Evolutionary conservation across 1,140 invertebrate genomes (phyloP), one percentile per base, ranked within the genome.

Genomic region (Caenorhabditis brenneri): DNA sequence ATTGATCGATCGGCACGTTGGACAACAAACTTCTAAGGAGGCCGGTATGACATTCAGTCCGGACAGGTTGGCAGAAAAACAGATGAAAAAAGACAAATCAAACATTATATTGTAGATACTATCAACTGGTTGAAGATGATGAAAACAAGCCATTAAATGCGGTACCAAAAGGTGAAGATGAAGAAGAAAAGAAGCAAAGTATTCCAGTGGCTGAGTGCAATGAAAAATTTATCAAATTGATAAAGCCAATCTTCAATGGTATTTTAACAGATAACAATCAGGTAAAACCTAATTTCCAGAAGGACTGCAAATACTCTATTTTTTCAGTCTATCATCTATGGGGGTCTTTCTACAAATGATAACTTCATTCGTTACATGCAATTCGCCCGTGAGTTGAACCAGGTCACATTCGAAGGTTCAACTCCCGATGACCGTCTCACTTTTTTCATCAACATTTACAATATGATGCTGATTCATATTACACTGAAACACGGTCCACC

Each of bases 401-500:
- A 65, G 27, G 36, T 65, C 49, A 27, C 29, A 9, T 19, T 69
- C 36, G 81, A 82, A 19, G 36, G 22, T 42, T 74, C 65, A 0
- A 46, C 39, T 24, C 12, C n/a, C 10, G 90, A 91, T 53, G 91
- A 92, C 82, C 91, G 91, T 81, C 79, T 92, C 12, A 91, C 92
- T 10, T 91, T 92, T 81, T 92, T 92, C 87, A 89, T 92, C 82
- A 92, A 92, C 82, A 87, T 92, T 46, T 92, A 92, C 86, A 92
- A 92, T 88, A 91, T 92, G 31, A 86, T 92, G 39, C 90, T 92
- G 1, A 89, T 92, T 31, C 92, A 92, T 88, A 91, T 91, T 49
- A 91, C 88, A 82, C 88, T 92, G 7, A 88, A 85, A 27, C 84
- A 82, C 49, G 92, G 92, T 12, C 90, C 91, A 12, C 91, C 92